These are phyloP conservation scores for Anguilla obscura DNA, from an alignment of 2,797 vertebrate genomes.

Conservation along the genomic window DNA sequence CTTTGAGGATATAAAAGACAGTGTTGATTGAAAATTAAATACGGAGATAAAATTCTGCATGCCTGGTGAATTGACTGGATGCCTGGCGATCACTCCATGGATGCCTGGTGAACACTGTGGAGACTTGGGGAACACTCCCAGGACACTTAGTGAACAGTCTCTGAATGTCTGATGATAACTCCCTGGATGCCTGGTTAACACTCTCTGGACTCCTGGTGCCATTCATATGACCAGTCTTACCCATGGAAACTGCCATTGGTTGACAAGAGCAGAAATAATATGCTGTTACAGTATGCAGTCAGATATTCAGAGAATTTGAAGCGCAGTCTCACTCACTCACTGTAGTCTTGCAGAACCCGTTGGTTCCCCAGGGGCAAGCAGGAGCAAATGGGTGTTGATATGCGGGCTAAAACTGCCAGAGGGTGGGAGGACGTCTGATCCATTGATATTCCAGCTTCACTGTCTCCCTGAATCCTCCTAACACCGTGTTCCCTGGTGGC, in stretches of 20 bases:
- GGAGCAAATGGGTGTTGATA: not conserved
- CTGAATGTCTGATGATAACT: too few species aligned
- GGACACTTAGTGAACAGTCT: not conserved
- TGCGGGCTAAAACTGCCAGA: not conserved
- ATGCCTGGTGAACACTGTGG: not conserved
- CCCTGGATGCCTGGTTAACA: not conserved
- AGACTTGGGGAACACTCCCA: not conserved
- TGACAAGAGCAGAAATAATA: not conserved
- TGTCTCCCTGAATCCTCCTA: not conserved
- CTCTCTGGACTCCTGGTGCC: not conserved
- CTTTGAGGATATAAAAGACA: not conserved
- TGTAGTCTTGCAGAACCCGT: not conserved
- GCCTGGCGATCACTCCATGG: not conserved
- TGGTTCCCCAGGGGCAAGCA: not conserved
- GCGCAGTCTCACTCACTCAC: not conserved
- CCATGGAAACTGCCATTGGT: not conserved
- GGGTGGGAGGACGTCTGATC: not conserved
- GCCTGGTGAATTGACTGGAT: not conserved
- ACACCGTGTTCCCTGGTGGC: constrained; percentile 6
- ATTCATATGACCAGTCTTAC: not conserved
- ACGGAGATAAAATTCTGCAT: not conserved
- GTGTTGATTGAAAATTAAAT: not conserved
- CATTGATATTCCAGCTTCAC: not conserved
- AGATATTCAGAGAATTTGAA: not conserved
- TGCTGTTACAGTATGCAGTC: not conserved